Percentiles rank a stretch among this genome's conserved stretches.
Evolutionary conservation across 2,113 vertebrate genomes (phyloP).

Genomic region (Aegithalos caudatus): DNA sequence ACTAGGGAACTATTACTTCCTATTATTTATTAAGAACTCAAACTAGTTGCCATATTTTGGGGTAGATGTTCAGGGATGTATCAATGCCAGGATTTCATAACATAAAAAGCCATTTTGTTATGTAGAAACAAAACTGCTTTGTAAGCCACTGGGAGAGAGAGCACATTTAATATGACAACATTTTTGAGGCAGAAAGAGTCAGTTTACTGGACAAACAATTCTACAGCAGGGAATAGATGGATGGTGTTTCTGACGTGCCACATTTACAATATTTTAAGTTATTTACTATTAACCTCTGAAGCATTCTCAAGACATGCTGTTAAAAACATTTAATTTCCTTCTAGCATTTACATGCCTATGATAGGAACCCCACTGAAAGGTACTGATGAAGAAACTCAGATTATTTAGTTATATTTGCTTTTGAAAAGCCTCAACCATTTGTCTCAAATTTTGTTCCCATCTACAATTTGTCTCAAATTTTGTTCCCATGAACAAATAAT

Average conservation of each 20-base stretch:
- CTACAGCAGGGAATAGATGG: not conserved
- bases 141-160: not conserved
- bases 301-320: not conserved
- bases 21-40: not conserved
- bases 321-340: not conserved
- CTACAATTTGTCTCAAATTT: not conserved
- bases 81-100: not conserved
- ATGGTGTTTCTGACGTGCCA: not conserved
- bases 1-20: not conserved
- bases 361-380: not conserved
- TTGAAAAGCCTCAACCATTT: not conserved
- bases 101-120: not conserved
- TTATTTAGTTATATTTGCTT: not conserved
- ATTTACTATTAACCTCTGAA: not conserved
- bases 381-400: not conserved
- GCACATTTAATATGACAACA: not conserved
- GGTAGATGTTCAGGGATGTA: not conserved
- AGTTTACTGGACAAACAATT: not conserved
- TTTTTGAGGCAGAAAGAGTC: not conserved
- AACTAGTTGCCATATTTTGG: not conserved
- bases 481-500: not conserved
- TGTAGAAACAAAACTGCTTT: constrained; percentile 18
- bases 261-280: not conserved
- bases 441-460: not conserved
- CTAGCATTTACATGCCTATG: not conserved